phyloP scores from a whole-genome alignment of 2,888 invertebrate species.

The Balanococcus diminutus region DNA sequence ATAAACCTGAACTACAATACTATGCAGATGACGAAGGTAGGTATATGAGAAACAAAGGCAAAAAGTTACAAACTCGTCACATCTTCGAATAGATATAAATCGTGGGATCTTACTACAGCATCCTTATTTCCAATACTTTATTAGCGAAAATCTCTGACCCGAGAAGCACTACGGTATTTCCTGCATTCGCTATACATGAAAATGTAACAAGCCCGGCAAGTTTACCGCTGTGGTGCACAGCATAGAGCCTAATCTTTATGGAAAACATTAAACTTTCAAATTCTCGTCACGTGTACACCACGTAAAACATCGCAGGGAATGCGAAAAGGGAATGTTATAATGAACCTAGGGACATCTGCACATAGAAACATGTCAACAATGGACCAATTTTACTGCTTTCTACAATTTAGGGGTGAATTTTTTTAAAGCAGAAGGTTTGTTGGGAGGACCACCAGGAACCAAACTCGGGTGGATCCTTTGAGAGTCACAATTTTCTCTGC shows the following conservation, averaged over 20 bases:
- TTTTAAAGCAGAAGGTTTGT: background rate
- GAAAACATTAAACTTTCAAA: slow-evolving; percentile 38
- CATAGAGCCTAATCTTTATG: background rate
- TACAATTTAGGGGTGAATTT: background rate
- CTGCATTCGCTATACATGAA: background rate
- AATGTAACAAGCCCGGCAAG: background rate
- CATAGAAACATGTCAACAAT: background rate
- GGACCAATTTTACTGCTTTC: background rate
- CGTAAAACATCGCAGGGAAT: background rate
- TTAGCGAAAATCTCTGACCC: background rate
- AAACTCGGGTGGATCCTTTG: background rate
- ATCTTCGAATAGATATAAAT: background rate
- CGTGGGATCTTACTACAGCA: background rate
- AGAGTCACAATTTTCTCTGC: background rate
- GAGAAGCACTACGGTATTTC: background rate
- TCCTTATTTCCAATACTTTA: background rate
- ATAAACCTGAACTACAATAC: background rate
- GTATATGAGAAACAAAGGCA: background rate
- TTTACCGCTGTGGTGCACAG: background rate
- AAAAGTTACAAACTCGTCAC: background rate
- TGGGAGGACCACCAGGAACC: background rate
- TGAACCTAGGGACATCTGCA: slow-evolving; percentile 30
- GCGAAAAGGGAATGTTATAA: background rate
- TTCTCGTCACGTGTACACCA: slow-evolving; percentile 4
- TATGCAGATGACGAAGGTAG: background rate